Evolutionary conservation across 2,113 vertebrate genomes (phyloP), one percentile per base, ranked within the genome.

Genomic region (Ptilonorhynchus violaceus): DNA sequence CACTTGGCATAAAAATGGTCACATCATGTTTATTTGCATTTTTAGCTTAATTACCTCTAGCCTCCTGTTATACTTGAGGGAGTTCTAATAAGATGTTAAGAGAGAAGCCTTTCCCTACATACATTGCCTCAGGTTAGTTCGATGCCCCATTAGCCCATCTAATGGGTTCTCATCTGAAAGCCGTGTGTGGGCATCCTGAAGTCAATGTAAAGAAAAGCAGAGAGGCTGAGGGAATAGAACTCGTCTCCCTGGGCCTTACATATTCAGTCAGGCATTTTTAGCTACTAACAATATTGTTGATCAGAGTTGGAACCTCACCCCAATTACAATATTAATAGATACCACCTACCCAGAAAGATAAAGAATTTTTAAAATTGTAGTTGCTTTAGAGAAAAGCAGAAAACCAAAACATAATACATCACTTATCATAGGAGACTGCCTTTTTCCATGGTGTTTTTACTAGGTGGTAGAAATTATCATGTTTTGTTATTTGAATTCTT

Each of bases 61-160:
- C 92, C 80, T 96, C 82, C 92, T 89, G 89, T 72, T 95, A 94
- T 89, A 97, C 92, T 92, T 92, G 91, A 97, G 95, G 92, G 92
- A 83, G 92, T 89, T 95, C 96, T 97, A 97, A 92, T 96, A 97
- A 96, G 97, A 95, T 89, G 59, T 81, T 95, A 97, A 94, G 88
- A 97, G 94, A 89, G 93, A 79, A 89, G 60, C 81, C 35, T 63
- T 96, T 97, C 74, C 94, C 83, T 63, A 64, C 41, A 33, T 78
- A 93, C 73, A 90, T 53, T 91, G 97, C 89, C 95, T 96, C 80
- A 41, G 72, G 96, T 98, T 97, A 98, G 92, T 89, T 96, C 87
- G 70, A 95, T 91, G 94, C 94, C 96, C 97, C 97, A 98, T 98
- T 98, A 98, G 96, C 93, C 95, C 59, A 44, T 93, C 83, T 97